phyloP scores from a whole-genome alignment of 2,888 invertebrate genomes.

The Pseudanteris insignis region DNA sequence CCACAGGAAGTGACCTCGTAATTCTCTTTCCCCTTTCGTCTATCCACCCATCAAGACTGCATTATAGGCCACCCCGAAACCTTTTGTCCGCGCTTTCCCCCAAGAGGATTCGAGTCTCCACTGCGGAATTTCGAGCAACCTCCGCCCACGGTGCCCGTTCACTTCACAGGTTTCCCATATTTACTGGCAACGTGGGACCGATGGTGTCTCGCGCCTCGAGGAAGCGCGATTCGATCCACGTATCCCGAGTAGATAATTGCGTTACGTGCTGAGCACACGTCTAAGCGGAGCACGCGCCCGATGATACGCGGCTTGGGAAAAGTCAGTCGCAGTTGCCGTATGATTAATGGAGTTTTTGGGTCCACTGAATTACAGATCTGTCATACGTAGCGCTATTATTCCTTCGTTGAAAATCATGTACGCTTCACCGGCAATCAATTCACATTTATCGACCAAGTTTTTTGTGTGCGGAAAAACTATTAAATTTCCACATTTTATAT shows the following conservation, averaged over 20 bases:
- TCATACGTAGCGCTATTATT: too few species aligned
- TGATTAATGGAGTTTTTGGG: slow-evolving; percentile 3
- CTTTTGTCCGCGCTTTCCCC: slow-evolving; percentile 65
- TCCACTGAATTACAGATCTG: neutral
- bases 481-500: too few species aligned
- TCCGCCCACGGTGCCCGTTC: too few species aligned
- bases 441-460: too few species aligned
- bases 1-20: slow-evolving; percentile 67
- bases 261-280: slow-evolving; percentile 15
- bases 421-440: too few species aligned
- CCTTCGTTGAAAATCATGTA: too few species aligned
- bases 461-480: too few species aligned
- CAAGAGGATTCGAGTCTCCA: slow-evolving; percentile 55
- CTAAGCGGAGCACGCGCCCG: neutral
- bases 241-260: slow-evolving; percentile 26
- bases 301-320: slow-evolving; percentile 15
- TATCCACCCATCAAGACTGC: slow-evolving; percentile 62
- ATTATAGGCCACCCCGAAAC: slow-evolving; percentile 64
- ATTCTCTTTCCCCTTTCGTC: slow-evolving; percentile 61
- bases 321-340: slow-evolving; percentile 4
- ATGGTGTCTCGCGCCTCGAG: slow-evolving; percentile 21
- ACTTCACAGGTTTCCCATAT: slow-evolving; percentile 4
- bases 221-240: slow-evolving; percentile 25
- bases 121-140: slow-evolving; percentile 50
- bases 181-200: slow-evolving; percentile 25